A percentile compares a stretch with the other conserved stretches of the same genome.
Evolutionary conservation across 2,888 invertebrate genomes (phyloP).

Genomic region (Bimastos eiseni): DNA sequence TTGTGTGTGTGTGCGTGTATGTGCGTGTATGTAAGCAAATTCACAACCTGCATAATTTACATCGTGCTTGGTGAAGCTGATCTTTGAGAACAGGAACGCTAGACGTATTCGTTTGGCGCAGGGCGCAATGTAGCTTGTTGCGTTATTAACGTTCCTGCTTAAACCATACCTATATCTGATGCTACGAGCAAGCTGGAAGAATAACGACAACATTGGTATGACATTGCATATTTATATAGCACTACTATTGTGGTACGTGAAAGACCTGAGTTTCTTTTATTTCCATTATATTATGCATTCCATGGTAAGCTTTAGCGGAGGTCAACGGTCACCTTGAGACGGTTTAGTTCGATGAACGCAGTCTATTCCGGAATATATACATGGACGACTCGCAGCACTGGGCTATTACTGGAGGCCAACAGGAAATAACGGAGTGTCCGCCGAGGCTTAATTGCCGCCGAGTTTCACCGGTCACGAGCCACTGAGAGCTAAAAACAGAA

Average conservation of each 20-base stretch:
- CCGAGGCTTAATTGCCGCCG: neutral
- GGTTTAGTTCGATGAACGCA: neutral
- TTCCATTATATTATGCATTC: neutral
- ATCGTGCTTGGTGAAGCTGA: too few species aligned
- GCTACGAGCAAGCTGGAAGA: neutral
- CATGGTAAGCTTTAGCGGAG: neutral
- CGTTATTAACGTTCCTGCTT: neutral
- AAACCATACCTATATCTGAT: too few species aligned
- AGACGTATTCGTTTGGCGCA: too few species aligned
- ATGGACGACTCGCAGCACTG: neutral
- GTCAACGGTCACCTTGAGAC: neutral
- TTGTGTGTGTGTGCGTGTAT: too few species aligned
- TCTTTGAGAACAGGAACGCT: too few species aligned
- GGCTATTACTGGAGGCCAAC: neutral
- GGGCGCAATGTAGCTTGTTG: too few species aligned
- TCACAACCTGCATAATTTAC: too few species aligned
- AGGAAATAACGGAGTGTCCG: neutral
- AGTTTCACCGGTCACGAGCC: neutral
- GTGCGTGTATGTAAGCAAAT: too few species aligned
- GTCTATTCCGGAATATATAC: neutral
- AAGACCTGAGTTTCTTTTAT: neutral
- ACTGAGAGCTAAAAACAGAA: neutral
- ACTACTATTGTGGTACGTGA: neutral
- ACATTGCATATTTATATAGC: too few species aligned
- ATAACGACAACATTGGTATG: too few species aligned